A percentile compares a stretch with the other conserved stretches of the same genome.
These are phyloP conservation scores for Crioceris asparagi DNA, from an alignment of 2,888 invertebrate species.

Conservation along the genomic window DNA sequence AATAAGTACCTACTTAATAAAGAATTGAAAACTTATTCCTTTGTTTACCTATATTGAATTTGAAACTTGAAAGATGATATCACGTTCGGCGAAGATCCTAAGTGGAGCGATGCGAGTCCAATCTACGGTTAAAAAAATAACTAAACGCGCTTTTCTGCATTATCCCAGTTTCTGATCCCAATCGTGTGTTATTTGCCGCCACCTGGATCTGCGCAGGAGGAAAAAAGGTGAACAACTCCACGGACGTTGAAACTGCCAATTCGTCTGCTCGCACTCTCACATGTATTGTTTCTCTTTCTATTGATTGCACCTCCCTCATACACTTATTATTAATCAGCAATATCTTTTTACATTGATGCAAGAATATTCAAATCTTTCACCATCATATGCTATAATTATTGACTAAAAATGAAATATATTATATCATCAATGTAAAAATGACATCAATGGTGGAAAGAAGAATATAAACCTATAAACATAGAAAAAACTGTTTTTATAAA, in stretches of 20 bases:
- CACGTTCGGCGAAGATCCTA: too few species aligned
- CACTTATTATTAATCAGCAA: neutral
- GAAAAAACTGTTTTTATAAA: too few species aligned
- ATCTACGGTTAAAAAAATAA: too few species aligned
- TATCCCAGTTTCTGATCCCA: slow-evolving; percentile 37
- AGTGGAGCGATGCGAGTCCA: too few species aligned
- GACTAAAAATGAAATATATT: neutral
- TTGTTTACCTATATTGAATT: too few species aligned
- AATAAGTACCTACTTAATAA: too few species aligned
- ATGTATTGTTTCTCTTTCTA: neutral
- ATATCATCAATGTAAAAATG: neutral
- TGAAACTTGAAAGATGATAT: too few species aligned
- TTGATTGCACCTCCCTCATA: neutral
- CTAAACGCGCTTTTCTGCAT: slow-evolving; percentile 34
- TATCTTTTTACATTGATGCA: too few species aligned
- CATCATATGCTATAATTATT: neutral
- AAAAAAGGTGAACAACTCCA: slow-evolving; percentile 46
- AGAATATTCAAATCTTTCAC: neutral
- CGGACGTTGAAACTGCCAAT: slow-evolving; percentile 6
- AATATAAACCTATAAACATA: too few species aligned
- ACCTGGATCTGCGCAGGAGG: slow-evolving; percentile 44
- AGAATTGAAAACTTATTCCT: too few species aligned
- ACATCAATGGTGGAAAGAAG: too few species aligned
- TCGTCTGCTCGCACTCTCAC: slow-evolving; percentile 31
- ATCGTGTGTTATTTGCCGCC: slow-evolving; percentile 39